Evolutionary conservation across 2,113 vertebrate species (phyloP).

Genomic region (Trichechus manatus): DNA sequence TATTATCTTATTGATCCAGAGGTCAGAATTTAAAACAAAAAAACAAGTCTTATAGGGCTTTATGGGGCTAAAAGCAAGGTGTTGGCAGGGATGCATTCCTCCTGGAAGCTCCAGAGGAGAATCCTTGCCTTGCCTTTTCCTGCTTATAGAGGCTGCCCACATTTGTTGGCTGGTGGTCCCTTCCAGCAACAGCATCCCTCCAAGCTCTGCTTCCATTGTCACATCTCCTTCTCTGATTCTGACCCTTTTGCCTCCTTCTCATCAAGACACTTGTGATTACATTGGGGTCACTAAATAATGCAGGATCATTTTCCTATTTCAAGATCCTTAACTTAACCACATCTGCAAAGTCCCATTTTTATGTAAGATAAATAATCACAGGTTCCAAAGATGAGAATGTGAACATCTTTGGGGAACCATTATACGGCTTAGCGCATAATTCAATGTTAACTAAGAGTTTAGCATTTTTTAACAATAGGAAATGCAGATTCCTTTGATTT

Average conservation of each 20-base stretch:
- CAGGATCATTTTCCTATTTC: not conserved
- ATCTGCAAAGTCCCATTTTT: not conserved
- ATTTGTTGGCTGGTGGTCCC: not conserved
- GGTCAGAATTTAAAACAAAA: not conserved
- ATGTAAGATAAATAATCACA: not conserved
- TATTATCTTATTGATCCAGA: not conserved
- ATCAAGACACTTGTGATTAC: not conserved
- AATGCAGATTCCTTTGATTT: constrained; percentile 80
- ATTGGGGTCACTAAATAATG: not conserved
- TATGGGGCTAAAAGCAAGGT: not conserved
- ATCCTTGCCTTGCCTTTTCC: not conserved
- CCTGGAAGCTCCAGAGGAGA: not conserved
- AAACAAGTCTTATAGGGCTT: not conserved
- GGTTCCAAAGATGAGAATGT: not conserved
- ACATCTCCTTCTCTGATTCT: not conserved
- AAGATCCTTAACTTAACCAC: constrained; percentile 25
- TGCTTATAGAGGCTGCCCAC: not conserved
- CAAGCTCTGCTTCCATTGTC: not conserved
- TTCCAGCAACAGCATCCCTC: not conserved
- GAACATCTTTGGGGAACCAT: not conserved
- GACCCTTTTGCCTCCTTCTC: not conserved
- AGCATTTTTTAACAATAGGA: constrained; percentile 65
- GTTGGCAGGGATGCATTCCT: too few relatives aligned
- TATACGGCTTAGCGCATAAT: not conserved
- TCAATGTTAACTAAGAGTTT: constrained; percentile 56